These are phyloP conservation scores for Podarcis cretensis DNA, from an alignment of 2,113 vertebrate genomes.

Conservation along the genomic window DNA sequence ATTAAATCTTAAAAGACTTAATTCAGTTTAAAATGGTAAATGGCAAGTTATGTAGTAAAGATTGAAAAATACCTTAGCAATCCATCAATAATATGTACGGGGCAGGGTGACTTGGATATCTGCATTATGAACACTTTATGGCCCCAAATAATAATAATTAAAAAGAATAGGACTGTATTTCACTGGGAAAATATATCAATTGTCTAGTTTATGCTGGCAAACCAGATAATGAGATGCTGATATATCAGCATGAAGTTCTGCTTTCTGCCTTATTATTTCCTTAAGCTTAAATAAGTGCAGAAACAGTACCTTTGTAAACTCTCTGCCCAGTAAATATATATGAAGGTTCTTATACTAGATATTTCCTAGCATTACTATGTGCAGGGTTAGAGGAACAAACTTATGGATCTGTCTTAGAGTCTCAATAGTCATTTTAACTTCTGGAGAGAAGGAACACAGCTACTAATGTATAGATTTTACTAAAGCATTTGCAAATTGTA, in stretches of 20 bases:
- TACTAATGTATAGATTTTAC: neutral
- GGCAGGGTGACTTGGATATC: neutral
- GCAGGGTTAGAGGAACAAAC: neutral
- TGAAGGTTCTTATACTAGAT: neutral
- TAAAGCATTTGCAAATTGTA: neutral
- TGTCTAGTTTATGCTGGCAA: constrained; percentile 20
- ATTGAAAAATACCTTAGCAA: constrained; percentile 10
- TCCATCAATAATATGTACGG: constrained; percentile 21
- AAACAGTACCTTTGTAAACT: neutral
- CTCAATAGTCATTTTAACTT: neutral
- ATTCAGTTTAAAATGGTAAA: constrained; percentile 39
- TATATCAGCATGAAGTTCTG: neutral
- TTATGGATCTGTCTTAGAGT: neutral
- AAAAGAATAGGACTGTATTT: constrained; percentile 15
- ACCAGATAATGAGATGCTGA: constrained; percentile 18
- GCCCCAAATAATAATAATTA: constrained; percentile 7
- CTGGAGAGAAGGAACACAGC: neutral
- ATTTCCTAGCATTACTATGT: neutral
- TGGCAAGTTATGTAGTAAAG: neutral
- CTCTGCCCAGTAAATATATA: neutral
- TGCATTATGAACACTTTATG: constrained; percentile 14
- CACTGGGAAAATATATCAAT: constrained; percentile 15
- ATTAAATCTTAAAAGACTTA: constrained; percentile 46
- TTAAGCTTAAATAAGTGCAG: neutral
- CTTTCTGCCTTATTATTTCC: neutral